phyloP scores from a whole-genome alignment of 1,140 invertebrate genomes.

The Gerris buenoi region DNA sequence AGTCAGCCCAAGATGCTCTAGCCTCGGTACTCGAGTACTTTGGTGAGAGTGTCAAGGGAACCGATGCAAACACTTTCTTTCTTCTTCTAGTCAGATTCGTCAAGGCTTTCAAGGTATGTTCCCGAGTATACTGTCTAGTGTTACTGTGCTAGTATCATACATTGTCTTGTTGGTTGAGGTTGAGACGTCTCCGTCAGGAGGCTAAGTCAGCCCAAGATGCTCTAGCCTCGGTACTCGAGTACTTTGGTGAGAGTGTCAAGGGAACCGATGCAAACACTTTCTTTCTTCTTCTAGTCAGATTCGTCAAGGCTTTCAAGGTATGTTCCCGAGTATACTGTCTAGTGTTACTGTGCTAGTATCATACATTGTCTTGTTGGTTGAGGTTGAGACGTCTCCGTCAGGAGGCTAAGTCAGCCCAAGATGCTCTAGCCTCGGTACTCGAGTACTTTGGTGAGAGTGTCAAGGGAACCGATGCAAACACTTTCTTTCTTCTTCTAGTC shows the following conservation, averaged over 20 bases:
- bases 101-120: constrained; percentile 67
- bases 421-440: constrained; percentile 74
- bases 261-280: constrained; percentile 83
- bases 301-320: constrained; percentile 81
- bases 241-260: constrained; percentile 78
- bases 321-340: too few species aligned
- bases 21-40: constrained; percentile 88
- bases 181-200: constrained; percentile 64
- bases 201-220: constrained; percentile 67
- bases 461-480: too few species aligned
- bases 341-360: too few species aligned
- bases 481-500: too few species aligned
- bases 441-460: too few species aligned
- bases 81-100: constrained; percentile 82
- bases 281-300: constrained; percentile 85
- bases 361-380: too few species aligned
- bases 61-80: constrained; percentile 88
- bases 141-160: too few species aligned
- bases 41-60: constrained; percentile 71
- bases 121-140: too few species aligned
- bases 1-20: constrained; percentile 73
- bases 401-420: constrained; percentile 66
- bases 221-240: constrained; percentile 84
- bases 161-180: too few species aligned
- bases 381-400: constrained; percentile 64